phyloP scores from a whole-genome alignment of 2,113 vertebrate genomes.

The Myocastor coypus region DNA sequence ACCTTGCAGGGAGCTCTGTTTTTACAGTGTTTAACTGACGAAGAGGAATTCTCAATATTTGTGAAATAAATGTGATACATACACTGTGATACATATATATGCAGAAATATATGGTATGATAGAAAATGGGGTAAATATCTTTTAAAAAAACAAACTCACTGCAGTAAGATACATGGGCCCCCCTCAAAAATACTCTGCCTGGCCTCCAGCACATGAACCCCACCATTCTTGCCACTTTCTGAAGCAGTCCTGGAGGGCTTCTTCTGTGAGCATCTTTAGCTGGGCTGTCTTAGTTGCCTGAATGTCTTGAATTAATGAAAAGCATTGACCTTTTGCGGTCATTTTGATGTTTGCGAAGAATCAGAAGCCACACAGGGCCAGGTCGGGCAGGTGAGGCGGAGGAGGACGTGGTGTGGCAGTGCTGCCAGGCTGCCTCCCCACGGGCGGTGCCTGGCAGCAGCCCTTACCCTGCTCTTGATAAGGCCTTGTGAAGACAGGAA shows the following conservation, averaged over 20 bases:
- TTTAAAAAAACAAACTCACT: not conserved
- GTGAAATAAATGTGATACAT: no score
- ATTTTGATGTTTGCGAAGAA: not conserved
- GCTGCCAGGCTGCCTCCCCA: not conserved
- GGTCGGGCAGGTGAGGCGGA: not conserved
- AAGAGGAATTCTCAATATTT: not conserved
- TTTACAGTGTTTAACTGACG: not conserved
- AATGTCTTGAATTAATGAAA: not conserved
- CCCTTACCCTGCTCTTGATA: no score
- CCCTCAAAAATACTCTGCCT: not conserved
- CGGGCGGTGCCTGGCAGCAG: not conserved
- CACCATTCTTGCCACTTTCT: not conserved
- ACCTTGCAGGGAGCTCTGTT: fast-evolving
- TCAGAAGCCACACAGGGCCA: not conserved
- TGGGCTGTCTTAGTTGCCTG: not conserved
- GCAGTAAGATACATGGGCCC: not conserved
- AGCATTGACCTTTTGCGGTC: not conserved
- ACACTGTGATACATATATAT: no score
- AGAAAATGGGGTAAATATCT: not conserved
- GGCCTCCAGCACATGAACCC: not conserved
- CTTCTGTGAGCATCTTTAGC: not conserved
- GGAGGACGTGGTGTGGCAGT: not conserved
- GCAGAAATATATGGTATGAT: not conserved
- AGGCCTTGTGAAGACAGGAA: not conserved
- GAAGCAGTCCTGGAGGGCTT: not conserved